These are phyloP conservation scores for Rhimphoctona megacephalus DNA, from an alignment of 2,888 invertebrate genomes.

Conservation along the genomic window DNA sequence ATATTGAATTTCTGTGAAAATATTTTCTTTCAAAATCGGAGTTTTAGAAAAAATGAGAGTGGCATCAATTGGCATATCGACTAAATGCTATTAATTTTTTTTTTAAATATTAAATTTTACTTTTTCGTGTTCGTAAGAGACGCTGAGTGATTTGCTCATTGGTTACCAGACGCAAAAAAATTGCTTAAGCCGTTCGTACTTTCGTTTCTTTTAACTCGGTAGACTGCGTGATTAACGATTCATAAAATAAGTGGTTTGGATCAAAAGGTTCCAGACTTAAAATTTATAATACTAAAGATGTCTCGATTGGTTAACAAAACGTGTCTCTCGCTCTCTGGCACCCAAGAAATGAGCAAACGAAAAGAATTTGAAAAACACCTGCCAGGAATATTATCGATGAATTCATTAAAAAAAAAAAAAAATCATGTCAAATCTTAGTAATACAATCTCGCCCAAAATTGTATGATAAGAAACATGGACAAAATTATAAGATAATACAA, in stretches of 20 bases:
- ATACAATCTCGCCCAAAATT: background rate
- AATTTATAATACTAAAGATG: conserved; percentile 37
- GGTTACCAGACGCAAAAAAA: conserved; percentile 25
- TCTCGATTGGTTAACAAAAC: conserved; percentile 17
- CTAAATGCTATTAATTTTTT: background rate
- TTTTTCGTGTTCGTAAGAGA: background rate
- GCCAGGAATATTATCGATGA: conserved; percentile 12
- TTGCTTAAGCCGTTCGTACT: background rate
- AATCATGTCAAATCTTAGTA: background rate
- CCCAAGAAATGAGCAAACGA: background rate
- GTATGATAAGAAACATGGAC: background rate
- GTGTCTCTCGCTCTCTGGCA: background rate
- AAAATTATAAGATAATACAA: background rate
- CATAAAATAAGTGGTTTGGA: conserved; percentile 27
- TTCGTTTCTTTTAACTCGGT: conserved; percentile 7
- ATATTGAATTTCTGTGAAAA: too few species aligned
- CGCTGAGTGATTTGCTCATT: background rate
- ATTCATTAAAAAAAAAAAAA: background rate
- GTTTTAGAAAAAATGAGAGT: too few species aligned
- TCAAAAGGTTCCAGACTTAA: conserved; percentile 22
- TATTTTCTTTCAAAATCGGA: too few species aligned
- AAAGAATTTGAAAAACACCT: conserved; percentile 36
- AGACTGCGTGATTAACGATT: conserved; percentile 33
- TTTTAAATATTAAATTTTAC: background rate
- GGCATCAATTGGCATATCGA: background rate